These are phyloP conservation scores for Sebastes iracundus DNA, from an alignment of 2,797 vertebrate genomes.

Conservation along the genomic window DNA sequence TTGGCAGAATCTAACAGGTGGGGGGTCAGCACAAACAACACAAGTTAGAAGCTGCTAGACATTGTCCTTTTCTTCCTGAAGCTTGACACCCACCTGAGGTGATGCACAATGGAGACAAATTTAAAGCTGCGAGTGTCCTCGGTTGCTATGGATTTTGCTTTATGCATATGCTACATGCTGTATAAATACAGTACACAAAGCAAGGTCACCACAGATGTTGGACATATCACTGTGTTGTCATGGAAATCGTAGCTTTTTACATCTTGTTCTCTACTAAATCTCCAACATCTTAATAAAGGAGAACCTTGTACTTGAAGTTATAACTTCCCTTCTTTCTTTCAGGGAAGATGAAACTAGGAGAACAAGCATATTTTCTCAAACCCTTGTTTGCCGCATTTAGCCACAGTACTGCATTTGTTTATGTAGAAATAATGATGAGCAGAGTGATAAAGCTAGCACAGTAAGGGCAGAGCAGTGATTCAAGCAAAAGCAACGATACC, in stretches of 20 bases:
- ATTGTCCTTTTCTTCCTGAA: slow-evolving; percentile 22
- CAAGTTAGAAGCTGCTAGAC: slow-evolving; percentile 28
- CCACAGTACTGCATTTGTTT: background rate
- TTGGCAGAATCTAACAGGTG: slow-evolving; percentile 59
- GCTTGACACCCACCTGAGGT: slow-evolving; percentile 30
- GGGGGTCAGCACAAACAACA: slow-evolving; percentile 58
- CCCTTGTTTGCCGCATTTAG: background rate
- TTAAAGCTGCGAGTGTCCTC: background rate
- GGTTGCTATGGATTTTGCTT: background rate
- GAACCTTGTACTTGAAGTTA: background rate
- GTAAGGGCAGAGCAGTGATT: background rate
- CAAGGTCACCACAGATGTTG: background rate
- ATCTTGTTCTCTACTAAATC: background rate
- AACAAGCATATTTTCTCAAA: background rate
- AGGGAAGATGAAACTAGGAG: background rate
- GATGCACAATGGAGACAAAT: slow-evolving; percentile 5
- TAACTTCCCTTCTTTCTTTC: background rate
- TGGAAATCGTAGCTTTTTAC: background rate
- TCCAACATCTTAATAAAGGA: background rate
- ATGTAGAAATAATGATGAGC: background rate
- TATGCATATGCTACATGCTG: background rate
- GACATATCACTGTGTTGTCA: background rate
- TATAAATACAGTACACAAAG: background rate
- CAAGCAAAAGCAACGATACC: background rate
- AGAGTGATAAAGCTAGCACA: background rate